These are phyloP conservation scores for Stichodactyla helianthus DNA, from an alignment of 64 coral and sea anemone species.

Conservation along the genomic window DNA sequence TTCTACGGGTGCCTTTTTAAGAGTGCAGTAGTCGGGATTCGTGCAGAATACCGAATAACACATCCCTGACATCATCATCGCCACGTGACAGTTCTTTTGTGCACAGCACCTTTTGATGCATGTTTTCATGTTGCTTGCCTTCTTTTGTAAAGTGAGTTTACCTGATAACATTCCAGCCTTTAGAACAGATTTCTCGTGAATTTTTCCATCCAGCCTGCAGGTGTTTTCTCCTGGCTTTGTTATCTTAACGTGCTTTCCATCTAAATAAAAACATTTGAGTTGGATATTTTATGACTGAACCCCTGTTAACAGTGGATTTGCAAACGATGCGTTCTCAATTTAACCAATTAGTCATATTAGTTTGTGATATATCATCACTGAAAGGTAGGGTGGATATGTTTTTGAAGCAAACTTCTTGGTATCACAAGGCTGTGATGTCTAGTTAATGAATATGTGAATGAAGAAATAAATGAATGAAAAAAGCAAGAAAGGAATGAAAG, in stretches of 20 bases:
- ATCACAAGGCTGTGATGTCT: no score
- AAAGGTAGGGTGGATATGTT: no score
- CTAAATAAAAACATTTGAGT: conserved; percentile 6
- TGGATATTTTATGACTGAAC: background rate
- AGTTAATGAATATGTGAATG: no score
- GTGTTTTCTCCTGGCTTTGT: conserved; percentile 57
- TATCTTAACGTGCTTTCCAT: conserved; percentile 69
- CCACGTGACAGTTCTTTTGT: conserved; percentile 75
- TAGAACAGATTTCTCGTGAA: conserved; percentile 75
- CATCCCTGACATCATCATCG: conserved; percentile 80
- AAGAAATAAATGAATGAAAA: no score
- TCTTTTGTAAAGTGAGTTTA: conserved; percentile 70
- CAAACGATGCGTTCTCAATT: no score
- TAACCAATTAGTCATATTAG: no score
- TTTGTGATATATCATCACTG: no score
- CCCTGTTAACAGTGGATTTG: no score
- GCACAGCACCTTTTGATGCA: conserved; percentile 82
- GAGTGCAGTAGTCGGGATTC: conserved; percentile 74
- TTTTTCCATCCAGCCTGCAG: conserved; percentile 79
- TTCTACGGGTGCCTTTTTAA: conserved; percentile 68
- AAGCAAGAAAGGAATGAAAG: no score
- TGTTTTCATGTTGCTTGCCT: conserved; percentile 58
- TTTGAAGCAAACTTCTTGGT: no score
- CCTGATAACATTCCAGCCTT: conserved; percentile 94
- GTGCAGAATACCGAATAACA: conserved; percentile 86